These are phyloP conservation scores for Machimus rusticus DNA, from an alignment of 2,888 invertebrate genomes.

Conservation along the genomic window DNA sequence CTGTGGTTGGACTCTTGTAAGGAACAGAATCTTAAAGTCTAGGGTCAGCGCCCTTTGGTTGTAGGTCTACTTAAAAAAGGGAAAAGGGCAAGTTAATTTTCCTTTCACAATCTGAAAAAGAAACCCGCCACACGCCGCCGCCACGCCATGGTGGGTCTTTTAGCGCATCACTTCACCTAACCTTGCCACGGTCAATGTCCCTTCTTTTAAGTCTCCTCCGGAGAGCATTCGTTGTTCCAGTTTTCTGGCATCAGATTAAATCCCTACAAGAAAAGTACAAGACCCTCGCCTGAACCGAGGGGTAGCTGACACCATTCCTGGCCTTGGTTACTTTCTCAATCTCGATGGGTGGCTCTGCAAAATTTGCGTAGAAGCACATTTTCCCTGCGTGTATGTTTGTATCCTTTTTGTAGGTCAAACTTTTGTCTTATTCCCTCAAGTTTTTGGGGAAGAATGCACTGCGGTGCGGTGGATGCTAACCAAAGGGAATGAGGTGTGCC, in stretches of 20 bases:
- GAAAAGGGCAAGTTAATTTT: background rate
- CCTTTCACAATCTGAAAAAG: background rate
- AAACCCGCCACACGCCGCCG: background rate
- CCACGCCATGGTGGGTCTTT: background rate
- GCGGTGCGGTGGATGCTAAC: background rate
- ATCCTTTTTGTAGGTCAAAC: conserved; percentile 25
- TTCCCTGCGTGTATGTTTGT: background rate
- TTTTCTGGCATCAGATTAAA: background rate
- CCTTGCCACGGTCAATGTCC: background rate
- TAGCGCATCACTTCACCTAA: background rate
- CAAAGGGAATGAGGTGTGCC: background rate
- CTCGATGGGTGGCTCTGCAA: background rate
- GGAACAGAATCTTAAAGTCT: background rate
- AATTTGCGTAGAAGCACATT: background rate
- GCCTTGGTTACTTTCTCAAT: background rate
- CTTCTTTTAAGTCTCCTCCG: background rate
- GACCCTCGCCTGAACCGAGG: background rate
- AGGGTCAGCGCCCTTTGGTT: background rate
- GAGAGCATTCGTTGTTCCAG: background rate
- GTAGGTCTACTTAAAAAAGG: background rate
- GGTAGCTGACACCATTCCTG: background rate
- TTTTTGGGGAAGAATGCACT: conserved; percentile 11
- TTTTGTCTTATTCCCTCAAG: background rate
- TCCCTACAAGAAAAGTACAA: background rate
- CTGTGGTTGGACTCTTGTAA: background rate